Conservation (phyloP, 2,113 vertebrate species). For the Pipra filicauda region DNA sequence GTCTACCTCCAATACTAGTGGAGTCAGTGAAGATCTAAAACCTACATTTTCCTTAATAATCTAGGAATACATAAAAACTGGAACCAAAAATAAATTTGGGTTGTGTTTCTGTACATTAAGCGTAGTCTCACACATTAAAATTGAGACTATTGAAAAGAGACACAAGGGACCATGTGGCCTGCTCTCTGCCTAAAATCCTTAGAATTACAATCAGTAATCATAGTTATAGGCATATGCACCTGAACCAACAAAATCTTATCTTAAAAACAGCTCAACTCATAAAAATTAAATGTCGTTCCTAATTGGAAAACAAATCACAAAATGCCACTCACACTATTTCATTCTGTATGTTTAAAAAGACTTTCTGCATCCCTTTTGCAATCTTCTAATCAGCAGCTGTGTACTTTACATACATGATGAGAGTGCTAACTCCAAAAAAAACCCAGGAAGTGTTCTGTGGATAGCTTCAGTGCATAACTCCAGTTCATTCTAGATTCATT, state of each 20-base stretch:
- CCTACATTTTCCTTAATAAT: background rate
- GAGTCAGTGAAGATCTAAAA: background rate
- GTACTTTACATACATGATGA: constrained; percentile 19
- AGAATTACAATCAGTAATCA: background rate
- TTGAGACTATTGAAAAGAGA: background rate
- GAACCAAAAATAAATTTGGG: background rate
- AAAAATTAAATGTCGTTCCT: constrained; percentile 39
- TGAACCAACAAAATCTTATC: background rate
- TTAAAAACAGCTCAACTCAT: constrained; percentile 5
- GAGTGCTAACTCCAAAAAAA: background rate
- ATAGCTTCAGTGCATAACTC: background rate
- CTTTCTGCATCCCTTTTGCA: background rate
- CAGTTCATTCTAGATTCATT: background rate
- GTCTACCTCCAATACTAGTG: background rate
- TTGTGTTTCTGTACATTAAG: background rate
- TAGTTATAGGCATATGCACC: background rate
- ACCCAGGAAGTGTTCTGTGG: background rate
- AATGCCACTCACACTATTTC: constrained; percentile 24
- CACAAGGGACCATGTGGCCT: background rate
- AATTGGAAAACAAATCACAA: constrained; percentile 51
- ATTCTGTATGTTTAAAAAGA: background rate
- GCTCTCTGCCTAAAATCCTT: background rate
- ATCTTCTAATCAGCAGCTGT: constrained; percentile 52
- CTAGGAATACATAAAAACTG: background rate
- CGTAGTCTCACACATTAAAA: background rate